Percentiles rank a stretch among this genome's conserved stretches.
Conservation (phyloP, 2,113 vertebrate genomes). For the Poecilia latipinna region DNA sequence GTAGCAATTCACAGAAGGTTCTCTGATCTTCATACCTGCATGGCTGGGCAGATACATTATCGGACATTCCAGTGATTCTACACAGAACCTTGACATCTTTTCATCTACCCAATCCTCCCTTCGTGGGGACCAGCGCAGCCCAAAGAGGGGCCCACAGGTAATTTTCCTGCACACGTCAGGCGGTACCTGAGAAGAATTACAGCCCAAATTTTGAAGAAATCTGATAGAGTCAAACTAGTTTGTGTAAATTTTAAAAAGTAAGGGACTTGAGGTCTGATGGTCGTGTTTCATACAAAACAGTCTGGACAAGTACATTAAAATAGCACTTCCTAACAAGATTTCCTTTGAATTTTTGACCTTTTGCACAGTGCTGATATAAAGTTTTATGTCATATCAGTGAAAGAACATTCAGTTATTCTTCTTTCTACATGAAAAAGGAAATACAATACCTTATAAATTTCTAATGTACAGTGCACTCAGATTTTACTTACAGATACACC, state of each 20-base stretch:
- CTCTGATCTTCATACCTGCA: constrained; percentile 74
- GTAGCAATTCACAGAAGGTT: constrained; percentile 46
- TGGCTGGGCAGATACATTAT: constrained; percentile 60
- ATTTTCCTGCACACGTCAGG: neutral
- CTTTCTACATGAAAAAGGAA: neutral
- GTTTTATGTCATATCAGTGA: neutral
- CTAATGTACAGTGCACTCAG: neutral
- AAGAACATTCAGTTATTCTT: neutral
- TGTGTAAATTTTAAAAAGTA: neutral
- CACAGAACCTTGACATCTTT: constrained; percentile 62
- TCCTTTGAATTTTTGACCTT: neutral
- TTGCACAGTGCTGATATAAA: neutral
- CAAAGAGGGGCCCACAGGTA: constrained; percentile 2
- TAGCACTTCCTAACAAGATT: neutral
- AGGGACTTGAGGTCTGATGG: neutral
- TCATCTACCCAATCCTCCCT: constrained; percentile 57
- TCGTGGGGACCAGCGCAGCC: constrained; percentile 17
- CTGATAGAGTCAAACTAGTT: neutral
- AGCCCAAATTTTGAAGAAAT: neutral
- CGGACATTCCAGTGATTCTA: constrained; percentile 66
- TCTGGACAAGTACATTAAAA: neutral
- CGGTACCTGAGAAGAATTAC: constrained; percentile 2
- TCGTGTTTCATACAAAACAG: constrained; percentile 5
- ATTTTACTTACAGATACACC: neutral
- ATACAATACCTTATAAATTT: neutral